Base-by-base conservation (phyloP, 2,113 vertebrate genomes). In the Rhizomys pruinosus region DNA sequence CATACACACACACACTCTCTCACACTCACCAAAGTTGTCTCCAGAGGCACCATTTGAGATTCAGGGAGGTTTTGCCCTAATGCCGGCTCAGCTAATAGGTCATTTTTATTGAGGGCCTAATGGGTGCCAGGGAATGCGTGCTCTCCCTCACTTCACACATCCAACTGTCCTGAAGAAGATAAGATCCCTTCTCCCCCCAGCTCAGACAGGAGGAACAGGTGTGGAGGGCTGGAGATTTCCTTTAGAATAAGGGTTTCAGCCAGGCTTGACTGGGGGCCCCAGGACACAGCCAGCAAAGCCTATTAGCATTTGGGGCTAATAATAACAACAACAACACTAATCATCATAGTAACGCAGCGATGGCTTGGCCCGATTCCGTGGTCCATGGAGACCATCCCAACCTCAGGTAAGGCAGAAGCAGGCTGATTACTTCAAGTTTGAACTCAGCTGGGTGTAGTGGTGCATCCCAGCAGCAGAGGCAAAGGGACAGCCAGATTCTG, bases 11-110 rank as follows among this genome's bases (percentile, higher is more conserved):
- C 27, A 37, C 9, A 4, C 37, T 22, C 25, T 37, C 12, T 0
- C 37, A 15, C n/a, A 3, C 22, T 22, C 15, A 15, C 34, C 12
- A 1, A 25, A 32, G 63, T 25, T 3, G 37, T 78, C 39, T 39
- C 19, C 5, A 10, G 52, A 74, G 66, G 52, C 9, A 7, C 76
- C 52, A 13, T 4, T 2, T 0, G 29, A 80, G 59, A 17, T 3
- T 0, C 0, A 9, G 1, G 68, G 8, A 7, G 7, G 7, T 12
- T 44, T 8, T 39, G 20, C 29, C 23, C 69, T 57, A 12, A 25
- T 9, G n/a, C n/a, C 25, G 3, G 9, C 1, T n/a, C 1, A 4
- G 44, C 44, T 25, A 5, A 9, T 7, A 1, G 27, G 25, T 91
- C 63, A 29, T 72, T 81, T 74, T 89, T 93, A 68, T 27, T 23